A percentile compares a stretch with the other conserved stretches of the same genome.
Evolutionary conservation across 2,888 invertebrate species (phyloP).

Genomic region (Podabrus alpinus): DNA sequence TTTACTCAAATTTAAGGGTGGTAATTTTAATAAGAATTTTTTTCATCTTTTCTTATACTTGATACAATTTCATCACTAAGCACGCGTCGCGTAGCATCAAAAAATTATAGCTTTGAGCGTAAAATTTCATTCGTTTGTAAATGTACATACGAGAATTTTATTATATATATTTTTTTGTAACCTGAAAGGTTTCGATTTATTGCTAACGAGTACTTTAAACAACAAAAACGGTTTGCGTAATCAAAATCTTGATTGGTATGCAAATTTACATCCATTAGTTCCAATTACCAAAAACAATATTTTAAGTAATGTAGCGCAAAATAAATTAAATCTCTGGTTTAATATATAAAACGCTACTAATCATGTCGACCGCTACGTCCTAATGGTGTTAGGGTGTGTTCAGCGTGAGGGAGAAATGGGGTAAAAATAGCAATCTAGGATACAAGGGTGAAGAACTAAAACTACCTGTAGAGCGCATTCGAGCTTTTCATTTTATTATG

Average conservation of each 20-base stretch:
- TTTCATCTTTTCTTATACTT: background rate
- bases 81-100: background rate
- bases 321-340: conserved; percentile 6
- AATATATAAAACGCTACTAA: conserved; percentile 27
- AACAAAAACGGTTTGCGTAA: background rate
- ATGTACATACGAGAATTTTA: no score
- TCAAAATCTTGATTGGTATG: background rate
- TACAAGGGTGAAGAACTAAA: conserved; percentile 38
- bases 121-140: background rate
- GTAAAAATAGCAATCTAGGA: conserved; percentile 42
- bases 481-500: conserved; percentile 14
- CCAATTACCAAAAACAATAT: conserved; percentile 8
- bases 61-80: background rate
- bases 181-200: background rate
- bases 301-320: conserved; percentile 1
- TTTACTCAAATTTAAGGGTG: background rate
- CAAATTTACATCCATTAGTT: conserved; percentile 7
- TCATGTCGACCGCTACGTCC: conserved; percentile 34
- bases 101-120: background rate
- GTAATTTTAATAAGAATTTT: background rate
- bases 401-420: conserved; percentile 38
- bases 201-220: background rate
- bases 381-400: conserved; percentile 32
- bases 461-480: conserved; percentile 28
- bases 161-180: background rate